These are phyloP conservation scores for Zosterops pallidus DNA, from an alignment of 2,113 vertebrate species.

Conservation along the genomic window DNA sequence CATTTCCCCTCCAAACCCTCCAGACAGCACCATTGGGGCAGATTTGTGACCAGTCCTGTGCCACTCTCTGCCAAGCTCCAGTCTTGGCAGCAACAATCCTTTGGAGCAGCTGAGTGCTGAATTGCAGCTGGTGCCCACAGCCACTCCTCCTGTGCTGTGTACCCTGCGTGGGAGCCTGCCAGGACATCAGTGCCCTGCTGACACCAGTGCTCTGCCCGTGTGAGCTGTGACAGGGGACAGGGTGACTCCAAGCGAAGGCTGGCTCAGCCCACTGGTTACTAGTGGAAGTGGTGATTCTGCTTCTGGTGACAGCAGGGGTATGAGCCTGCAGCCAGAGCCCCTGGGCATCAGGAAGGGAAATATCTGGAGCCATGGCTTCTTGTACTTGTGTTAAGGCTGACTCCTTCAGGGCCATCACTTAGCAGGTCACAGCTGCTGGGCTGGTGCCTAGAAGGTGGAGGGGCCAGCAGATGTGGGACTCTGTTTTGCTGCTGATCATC, in stretches of 20 bases:
- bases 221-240: neutral
- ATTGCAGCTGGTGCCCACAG: neutral
- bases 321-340: neutral
- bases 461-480: neutral
- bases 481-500: neutral
- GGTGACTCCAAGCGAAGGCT: neutral
- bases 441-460: neutral
- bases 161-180: neutral
- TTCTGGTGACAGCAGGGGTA: neutral
- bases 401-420: neutral
- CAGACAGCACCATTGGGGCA: fast-evolving
- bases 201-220: neutral
- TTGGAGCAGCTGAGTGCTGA: neutral
- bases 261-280: neutral
- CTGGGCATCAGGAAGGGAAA: neutral
- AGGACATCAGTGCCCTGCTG: neutral
- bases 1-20: neutral
- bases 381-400: neutral
- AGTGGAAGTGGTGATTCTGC: neutral
- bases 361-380: fast-evolving
- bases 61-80: neutral
- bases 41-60: neutral
- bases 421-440: neutral
- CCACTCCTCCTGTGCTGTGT: neutral
- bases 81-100: neutral